These are phyloP conservation scores for Minunthozetes semirufus DNA, from an alignment of 2,888 invertebrate genomes.

Conservation along the genomic window DNA sequence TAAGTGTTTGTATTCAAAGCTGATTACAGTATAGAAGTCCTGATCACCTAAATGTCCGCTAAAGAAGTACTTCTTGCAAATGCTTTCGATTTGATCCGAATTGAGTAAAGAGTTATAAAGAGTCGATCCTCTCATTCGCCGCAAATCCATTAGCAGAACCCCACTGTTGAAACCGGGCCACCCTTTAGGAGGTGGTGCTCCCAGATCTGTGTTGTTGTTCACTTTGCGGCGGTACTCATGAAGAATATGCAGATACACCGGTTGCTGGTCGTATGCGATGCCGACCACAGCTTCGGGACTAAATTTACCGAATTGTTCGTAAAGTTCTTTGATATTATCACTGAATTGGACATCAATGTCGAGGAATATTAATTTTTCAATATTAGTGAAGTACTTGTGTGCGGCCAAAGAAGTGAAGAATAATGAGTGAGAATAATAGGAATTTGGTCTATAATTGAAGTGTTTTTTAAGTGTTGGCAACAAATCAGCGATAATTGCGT, in stretches of 20 bases:
- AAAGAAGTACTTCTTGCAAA: constrained; percentile 49
- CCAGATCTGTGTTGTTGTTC: constrained; percentile 59
- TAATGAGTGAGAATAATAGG: constrained; percentile 69
- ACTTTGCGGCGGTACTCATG: constrained; percentile 57
- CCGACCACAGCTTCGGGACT: constrained; percentile 61
- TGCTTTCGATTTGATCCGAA: constrained; percentile 43
- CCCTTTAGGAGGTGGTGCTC: constrained; percentile 53
- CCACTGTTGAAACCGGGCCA: constrained; percentile 73
- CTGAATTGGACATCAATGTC: constrained; percentile 71
- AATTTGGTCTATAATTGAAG: constrained; percentile 62
- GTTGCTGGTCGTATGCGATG: constrained; percentile 56
- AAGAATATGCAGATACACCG: constrained; percentile 69
- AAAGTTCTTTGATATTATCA: constrained; percentile 60
- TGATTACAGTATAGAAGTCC: constrained; percentile 66
- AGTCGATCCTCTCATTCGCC: constrained; percentile 59
- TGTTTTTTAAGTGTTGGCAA: constrained; percentile 62
- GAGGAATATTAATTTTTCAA: constrained; percentile 61
- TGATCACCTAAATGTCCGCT: constrained; percentile 72
- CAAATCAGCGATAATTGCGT: constrained; percentile 45
- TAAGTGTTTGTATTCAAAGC: constrained; percentile 62
- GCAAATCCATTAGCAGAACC: constrained; percentile 63
- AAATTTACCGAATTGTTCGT: constrained; percentile 62
- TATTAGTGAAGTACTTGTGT: constrained; percentile 61
- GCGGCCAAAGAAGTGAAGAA: constrained; percentile 70
- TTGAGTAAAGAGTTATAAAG: constrained; percentile 55